These are phyloP conservation scores for Zosterops hypoxanthus DNA, from an alignment of 2,113 vertebrate species.

Conservation along the genomic window DNA sequence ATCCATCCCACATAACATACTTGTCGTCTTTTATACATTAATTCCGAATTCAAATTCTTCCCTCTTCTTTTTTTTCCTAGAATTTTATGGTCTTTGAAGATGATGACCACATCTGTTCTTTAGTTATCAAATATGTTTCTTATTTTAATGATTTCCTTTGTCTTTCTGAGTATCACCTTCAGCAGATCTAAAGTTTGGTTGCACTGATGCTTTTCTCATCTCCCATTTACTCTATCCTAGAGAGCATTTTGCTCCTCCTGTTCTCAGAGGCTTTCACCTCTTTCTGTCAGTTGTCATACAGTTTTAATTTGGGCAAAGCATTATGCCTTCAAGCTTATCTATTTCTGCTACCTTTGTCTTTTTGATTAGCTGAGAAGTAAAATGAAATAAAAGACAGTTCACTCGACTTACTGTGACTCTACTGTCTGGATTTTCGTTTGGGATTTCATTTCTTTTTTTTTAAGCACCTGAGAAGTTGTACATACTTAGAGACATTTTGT, in stretches of 20 bases:
- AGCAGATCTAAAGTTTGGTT: neutral
- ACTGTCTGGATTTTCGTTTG: neutral
- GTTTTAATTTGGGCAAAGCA: neutral
- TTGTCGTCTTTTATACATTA: conserved; percentile 31
- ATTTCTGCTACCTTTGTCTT: neutral
- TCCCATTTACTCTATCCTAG: neutral
- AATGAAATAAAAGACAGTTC: neutral
- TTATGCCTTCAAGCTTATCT: neutral
- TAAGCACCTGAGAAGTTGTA: neutral
- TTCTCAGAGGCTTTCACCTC: neutral
- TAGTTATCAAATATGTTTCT: conserved; percentile 57
- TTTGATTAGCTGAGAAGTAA: neutral
- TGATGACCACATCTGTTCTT: conserved; percentile 49
- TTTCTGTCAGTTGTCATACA: neutral
- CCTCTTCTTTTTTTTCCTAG: neutral
- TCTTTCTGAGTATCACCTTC: conserved; percentile 38
- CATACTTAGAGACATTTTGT: neutral
- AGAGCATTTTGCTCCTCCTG: neutral
- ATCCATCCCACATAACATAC: neutral
- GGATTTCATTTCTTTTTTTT: neutral
- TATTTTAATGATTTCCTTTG: conserved; percentile 59
- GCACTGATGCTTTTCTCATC: neutral
- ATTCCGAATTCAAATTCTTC: conserved; percentile 28
- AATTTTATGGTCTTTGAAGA: conserved; percentile 53
- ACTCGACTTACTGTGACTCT: neutral